Evolutionary conservation across 2,113 vertebrate genomes (phyloP).

Genomic region (Etheostoma cragini): DNA sequence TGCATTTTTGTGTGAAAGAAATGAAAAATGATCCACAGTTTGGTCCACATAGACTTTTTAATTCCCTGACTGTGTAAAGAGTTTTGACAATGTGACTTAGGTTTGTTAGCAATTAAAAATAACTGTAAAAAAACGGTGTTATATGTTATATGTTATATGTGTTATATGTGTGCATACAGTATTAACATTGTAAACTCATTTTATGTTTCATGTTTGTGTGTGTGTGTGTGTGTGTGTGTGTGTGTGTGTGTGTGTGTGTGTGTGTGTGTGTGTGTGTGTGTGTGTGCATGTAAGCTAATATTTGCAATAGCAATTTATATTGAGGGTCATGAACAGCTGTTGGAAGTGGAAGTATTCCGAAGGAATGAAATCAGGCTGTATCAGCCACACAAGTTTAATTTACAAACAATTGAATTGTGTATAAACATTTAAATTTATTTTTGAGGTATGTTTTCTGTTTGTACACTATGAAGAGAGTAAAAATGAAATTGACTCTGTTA

Average conservation of each 20-base stretch:
- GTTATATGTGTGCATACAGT: too few relatives aligned
- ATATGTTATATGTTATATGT: too few relatives aligned
- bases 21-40: too few relatives aligned
- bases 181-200: too few relatives aligned
- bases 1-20: too few relatives aligned
- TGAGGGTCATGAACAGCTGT: not conserved
- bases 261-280: not conserved
- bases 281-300: not conserved
- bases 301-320: not conserved
- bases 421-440: not conserved
- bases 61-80: too few relatives aligned
- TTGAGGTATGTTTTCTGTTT: not conserved
- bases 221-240: not conserved
- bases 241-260: not conserved
- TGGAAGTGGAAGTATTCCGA: not conserved
- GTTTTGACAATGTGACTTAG: too few relatives aligned
- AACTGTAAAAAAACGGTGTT: too few relatives aligned
- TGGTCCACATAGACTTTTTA: too few relatives aligned
- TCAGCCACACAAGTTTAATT: not conserved
- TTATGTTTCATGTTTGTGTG: too few relatives aligned
- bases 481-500: slow-evolving; percentile 29
- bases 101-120: too few relatives aligned
- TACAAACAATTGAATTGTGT: not conserved
- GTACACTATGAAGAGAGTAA: not conserved
- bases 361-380: not conserved